Conservation (phyloP, 2,888 invertebrate genomes). For the Drosophila aldrichi region DNA sequence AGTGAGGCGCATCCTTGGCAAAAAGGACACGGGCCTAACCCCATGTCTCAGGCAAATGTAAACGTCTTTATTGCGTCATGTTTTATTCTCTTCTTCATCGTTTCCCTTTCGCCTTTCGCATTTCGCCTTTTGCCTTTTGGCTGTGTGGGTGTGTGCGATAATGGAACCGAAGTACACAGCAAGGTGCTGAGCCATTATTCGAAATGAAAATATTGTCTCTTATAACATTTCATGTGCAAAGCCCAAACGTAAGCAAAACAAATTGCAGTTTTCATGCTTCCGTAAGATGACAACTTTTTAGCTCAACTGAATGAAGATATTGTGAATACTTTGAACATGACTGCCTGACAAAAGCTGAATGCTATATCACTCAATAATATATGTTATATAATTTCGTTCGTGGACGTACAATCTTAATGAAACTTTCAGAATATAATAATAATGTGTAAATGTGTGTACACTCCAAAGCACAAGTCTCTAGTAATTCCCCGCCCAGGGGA, state of each 20-base stretch:
- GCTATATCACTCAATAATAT: no score
- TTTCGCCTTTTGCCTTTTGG: constrained; percentile 6
- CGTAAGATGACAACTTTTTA: neutral
- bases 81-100: neutral
- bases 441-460: no score
- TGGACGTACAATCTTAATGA: no score
- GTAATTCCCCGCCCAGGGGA: no score
- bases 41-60: constrained; percentile 6
- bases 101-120: neutral
- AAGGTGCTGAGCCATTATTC: constrained; percentile 11
- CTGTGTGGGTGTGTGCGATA: constrained; percentile 13
- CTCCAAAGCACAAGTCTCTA: no score
- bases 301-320: neutral
- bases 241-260: neutral
- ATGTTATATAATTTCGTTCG: no score
- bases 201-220: constrained; percentile 5
- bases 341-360: no score
- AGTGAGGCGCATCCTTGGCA: constrained; percentile 3
- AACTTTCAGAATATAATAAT: no score
- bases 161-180: constrained; percentile 17
- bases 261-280: neutral
- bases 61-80: constrained; percentile 43
- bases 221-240: neutral
- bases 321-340: neutral
- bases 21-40: constrained; percentile 8